Conservation (phyloP, 2,888 invertebrate genomes). For the Catocala nupta region DNA sequence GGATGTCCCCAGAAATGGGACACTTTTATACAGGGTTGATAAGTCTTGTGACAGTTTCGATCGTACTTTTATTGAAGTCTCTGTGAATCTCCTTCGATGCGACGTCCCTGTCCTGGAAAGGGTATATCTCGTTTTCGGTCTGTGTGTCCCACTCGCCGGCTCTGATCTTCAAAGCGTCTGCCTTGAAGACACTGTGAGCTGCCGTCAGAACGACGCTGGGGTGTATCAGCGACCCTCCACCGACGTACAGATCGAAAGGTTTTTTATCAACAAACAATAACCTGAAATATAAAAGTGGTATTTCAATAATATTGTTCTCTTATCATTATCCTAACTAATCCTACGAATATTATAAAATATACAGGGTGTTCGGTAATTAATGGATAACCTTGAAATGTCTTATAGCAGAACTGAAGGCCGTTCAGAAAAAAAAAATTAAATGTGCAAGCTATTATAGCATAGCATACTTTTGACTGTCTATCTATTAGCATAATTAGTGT, state of each 20-base stretch:
- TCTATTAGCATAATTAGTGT: too few relatives aligned
- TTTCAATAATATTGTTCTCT: too few relatives aligned
- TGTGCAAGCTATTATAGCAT: too few relatives aligned
- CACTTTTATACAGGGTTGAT: too few relatives aligned
- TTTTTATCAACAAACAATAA: conserved; percentile 75
- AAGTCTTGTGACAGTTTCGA: background rate
- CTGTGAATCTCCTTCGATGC: conserved; percentile 87
- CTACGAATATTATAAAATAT: too few relatives aligned
- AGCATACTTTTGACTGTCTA: too few relatives aligned
- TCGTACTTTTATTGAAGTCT: conserved; percentile 85
- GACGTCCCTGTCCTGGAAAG: conserved; percentile 91
- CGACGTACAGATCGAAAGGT: conserved; percentile 88
- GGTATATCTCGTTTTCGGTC: conserved; percentile 89
- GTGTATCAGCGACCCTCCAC: conserved; percentile 94
- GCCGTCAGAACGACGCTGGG: conserved; percentile 92
- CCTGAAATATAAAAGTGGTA: conserved; percentile 46
- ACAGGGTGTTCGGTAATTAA: too few relatives aligned
- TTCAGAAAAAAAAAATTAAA: too few relatives aligned
- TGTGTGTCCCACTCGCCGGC: conserved; percentile 95
- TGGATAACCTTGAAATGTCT: too few relatives aligned
- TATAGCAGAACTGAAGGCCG: too few relatives aligned
- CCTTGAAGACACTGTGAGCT: conserved; percentile 86
- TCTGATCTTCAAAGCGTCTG: conserved; percentile 74
- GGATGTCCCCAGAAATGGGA: too few relatives aligned
- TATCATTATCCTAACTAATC: too few relatives aligned